phyloP scores from a whole-genome alignment of 2,888 invertebrate species.

The Oeneis ivallda region DNA sequence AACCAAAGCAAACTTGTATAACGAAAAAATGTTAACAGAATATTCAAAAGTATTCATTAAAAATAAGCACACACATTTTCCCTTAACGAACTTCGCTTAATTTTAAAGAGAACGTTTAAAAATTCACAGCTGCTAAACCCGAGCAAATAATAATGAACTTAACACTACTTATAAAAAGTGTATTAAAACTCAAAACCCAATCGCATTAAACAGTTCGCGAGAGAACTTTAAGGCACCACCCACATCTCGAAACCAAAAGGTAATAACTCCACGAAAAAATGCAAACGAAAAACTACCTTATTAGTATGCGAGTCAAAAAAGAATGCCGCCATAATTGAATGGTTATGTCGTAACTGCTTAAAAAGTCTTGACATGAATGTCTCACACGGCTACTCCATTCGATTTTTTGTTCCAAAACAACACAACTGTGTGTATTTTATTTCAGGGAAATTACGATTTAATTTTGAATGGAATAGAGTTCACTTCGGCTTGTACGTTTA shows the following conservation, averaged over 20 bases:
- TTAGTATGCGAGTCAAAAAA: conserved; percentile 15
- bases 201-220: conserved; percentile 31
- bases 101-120: background rate
- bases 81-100: background rate
- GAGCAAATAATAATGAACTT: conserved; percentile 18
- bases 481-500: conserved; percentile 1
- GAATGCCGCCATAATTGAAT: conserved; percentile 33
- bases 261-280: conserved; percentile 21
- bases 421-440: background rate
- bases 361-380: conserved; percentile 33
- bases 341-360: conserved; percentile 30
- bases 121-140: conserved; percentile 16
- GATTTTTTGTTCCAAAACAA: conserved; percentile 19
- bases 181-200: conserved; percentile 36
- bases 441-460: background rate
- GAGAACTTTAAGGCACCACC: conserved; percentile 32
- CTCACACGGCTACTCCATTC: conserved; percentile 30
- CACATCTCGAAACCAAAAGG: conserved; percentile 24
- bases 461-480: background rate
- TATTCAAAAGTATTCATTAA: background rate
- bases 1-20: too few relatives aligned
- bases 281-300: conserved; percentile 24
- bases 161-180: conserved; percentile 21
- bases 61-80: background rate
- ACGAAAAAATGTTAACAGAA: background rate